Percentiles rank a stretch among this genome's conserved stretches.
Evolutionary conservation across 1,140 invertebrate species (phyloP).

Genomic region (Leptinotarsa defecta): DNA sequence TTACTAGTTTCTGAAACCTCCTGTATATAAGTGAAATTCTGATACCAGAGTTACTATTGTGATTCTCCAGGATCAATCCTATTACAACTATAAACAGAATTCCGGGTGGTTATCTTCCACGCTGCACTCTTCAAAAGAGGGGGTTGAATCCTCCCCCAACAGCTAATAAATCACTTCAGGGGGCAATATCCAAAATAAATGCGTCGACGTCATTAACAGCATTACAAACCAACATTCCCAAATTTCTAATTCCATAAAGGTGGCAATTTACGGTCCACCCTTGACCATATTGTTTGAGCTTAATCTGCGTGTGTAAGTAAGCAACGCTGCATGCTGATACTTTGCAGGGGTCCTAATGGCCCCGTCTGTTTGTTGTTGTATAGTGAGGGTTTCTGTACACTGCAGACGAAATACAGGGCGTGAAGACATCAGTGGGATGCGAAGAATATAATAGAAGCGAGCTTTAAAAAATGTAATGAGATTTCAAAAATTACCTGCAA

Average conservation of each 20-base stretch:
- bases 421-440: background rate
- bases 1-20: no score
- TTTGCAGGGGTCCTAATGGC: constrained; percentile 18
- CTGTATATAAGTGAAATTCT: no score
- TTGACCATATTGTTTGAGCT: constrained; percentile 39
- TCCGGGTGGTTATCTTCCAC: constrained; percentile 1
- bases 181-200: constrained; percentile 16
- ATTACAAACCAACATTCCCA: constrained; percentile 17
- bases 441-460: background rate
- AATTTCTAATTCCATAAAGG: constrained; percentile 40
- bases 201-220: constrained; percentile 27
- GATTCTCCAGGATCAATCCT: no score
- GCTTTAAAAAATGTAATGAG: no score
- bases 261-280: constrained; percentile 31
- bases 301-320: constrained; percentile 39
- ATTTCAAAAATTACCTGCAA: no score
- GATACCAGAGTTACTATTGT: no score
- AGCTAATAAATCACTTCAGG: constrained; percentile 25
- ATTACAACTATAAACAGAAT: constrained; percentile 13
- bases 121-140: background rate
- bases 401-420: background rate
- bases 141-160: constrained; percentile 9
- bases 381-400: background rate
- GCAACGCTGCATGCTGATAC: constrained; percentile 22
- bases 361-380: constrained; percentile 10